A percentile compares a stretch with the other conserved stretches of the same genome.
These are phyloP conservation scores for Pogonus chalceus DNA, from an alignment of 1,140 invertebrate genomes.

Conservation along the genomic window DNA sequence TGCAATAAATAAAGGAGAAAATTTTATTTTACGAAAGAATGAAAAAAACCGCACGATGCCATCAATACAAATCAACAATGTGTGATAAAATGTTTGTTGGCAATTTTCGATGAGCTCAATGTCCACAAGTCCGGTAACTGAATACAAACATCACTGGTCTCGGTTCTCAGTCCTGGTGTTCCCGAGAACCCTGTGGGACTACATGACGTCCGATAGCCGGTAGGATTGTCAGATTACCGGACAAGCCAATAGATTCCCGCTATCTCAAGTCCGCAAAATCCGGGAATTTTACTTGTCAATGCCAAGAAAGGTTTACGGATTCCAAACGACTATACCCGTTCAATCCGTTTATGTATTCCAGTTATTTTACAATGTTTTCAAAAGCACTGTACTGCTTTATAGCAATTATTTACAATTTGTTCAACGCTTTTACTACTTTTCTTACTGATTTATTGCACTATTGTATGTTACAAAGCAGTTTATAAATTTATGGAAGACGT, in stretches of 20 bases:
- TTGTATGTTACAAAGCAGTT: too few relatives aligned
- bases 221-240: slow-evolving; percentile 4
- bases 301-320: background rate
- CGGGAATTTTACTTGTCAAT: slow-evolving; percentile 1
- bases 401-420: background rate
- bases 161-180: background rate
- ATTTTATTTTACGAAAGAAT: too few relatives aligned
- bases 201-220: background rate
- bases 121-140: slow-evolving; percentile 2
- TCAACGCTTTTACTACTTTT: too few relatives aligned
- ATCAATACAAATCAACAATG: too few relatives aligned
- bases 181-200: background rate
- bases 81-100: too few relatives aligned
- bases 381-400: background rate
- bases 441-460: too few relatives aligned
- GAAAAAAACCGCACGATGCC: too few relatives aligned
- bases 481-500: too few relatives aligned
- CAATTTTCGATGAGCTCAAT: too few relatives aligned
- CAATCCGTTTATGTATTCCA: background rate
- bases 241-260: slow-evolving; percentile 3
- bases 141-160: background rate
- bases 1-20: too few relatives aligned
- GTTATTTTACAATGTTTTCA: background rate
- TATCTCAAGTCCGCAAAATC: background rate
- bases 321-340: background rate